Conservation (phyloP, 2,888 invertebrate species). For the Trisateles emortualis region DNA sequence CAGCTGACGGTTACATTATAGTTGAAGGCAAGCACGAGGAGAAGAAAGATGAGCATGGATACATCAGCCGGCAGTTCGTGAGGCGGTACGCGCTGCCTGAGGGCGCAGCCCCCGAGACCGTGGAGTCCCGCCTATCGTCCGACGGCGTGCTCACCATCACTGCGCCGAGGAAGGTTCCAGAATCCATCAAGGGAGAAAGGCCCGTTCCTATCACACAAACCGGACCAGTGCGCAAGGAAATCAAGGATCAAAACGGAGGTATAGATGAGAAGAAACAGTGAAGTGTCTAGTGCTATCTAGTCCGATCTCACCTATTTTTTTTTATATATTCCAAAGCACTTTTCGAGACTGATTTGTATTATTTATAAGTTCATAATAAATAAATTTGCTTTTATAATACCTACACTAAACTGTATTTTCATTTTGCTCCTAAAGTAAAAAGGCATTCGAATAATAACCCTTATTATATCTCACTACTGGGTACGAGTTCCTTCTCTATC, state of each 20-base stretch:
- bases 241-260: conserved; percentile 52
- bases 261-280: conserved; percentile 1
- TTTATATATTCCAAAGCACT: conserved; percentile 29
- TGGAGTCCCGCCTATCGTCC: conserved; percentile 90
- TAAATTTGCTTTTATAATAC: too few relatives aligned
- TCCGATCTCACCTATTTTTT: too few relatives aligned
- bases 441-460: too few relatives aligned
- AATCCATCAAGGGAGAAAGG: conserved; percentile 57
- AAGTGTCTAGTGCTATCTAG: background rate
- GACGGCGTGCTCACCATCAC: conserved; percentile 91
- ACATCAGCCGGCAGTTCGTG: conserved; percentile 90
- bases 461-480: too few relatives aligned
- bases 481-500: too few relatives aligned
- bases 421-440: too few relatives aligned
- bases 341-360: conserved; percentile 60
- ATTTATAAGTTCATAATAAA: too few relatives aligned
- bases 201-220: conserved; percentile 64
- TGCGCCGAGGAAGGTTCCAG: conserved; percentile 79
- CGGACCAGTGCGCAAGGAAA: conserved; percentile 67
- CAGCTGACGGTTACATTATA: conserved; percentile 89
- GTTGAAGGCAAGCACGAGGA: conserved; percentile 93
- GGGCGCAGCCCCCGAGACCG: conserved; percentile 88
- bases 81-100: conserved; percentile 91
- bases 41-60: conserved; percentile 90
- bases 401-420: too few relatives aligned